Conservation (phyloP, 2,888 invertebrate genomes). For the Agapostemon virescens region DNA sequence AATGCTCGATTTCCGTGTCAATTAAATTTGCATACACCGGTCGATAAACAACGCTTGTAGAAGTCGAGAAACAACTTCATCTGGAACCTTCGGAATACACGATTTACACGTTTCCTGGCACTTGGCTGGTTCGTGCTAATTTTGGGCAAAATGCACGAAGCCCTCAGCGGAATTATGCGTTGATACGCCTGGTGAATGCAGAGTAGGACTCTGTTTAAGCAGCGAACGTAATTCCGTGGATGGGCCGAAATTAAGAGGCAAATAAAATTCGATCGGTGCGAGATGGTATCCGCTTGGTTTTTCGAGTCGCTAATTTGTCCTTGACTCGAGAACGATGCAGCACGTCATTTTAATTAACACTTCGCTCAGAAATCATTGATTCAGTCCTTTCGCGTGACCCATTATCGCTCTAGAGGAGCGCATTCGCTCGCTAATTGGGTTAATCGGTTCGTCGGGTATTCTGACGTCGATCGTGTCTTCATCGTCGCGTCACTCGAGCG, state of each 20-base stretch:
- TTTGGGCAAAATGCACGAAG: too few species aligned
- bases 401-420: conserved; percentile 8
- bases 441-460: conserved; percentile 24
- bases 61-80: too few species aligned
- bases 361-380: conserved; percentile 22
- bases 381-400: conserved; percentile 11
- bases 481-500: not conserved
- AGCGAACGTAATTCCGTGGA: too few species aligned
- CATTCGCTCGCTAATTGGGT: conserved; percentile 36
- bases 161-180: too few species aligned
- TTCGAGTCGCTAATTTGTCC: not conserved
- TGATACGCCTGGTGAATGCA: too few species aligned
- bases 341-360: conserved; percentile 27
- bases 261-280: not conserved
- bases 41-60: too few species aligned
- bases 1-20: too few species aligned
- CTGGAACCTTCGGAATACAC: too few species aligned
- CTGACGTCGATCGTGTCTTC: conserved; percentile 2
- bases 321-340: not conserved
- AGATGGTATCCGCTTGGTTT: not conserved
- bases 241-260: not conserved
- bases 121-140: too few species aligned
- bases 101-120: too few species aligned
- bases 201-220: too few species aligned
- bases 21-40: too few species aligned